Evolutionary conservation across 2,797 vertebrate species (phyloP).

Genomic region (Leptoclinus maculatus): DNA sequence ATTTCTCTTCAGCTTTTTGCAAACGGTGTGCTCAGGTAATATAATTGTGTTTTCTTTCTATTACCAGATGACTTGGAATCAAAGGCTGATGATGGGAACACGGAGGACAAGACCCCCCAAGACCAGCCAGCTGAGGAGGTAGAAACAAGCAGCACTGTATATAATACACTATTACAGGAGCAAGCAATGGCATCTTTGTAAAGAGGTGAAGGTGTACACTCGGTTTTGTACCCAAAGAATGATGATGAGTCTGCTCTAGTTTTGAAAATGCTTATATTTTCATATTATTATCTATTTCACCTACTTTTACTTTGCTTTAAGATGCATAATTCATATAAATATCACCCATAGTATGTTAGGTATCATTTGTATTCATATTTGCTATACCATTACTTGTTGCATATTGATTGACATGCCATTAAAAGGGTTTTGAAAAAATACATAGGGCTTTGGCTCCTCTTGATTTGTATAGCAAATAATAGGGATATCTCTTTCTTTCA

Average conservation of each 20-base stretch:
- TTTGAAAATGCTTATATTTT: background rate
- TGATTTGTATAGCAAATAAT: background rate
- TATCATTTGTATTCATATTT: background rate
- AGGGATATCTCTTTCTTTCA: background rate
- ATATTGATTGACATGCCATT: slow-evolving; percentile 7
- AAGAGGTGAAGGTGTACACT: background rate
- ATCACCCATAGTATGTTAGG: background rate
- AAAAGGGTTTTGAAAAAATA: background rate
- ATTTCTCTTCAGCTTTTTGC: background rate
- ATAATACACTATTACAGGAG: background rate
- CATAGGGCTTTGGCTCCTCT: background rate
- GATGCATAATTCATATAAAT: background rate
- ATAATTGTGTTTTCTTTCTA: background rate
- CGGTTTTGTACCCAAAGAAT: background rate
- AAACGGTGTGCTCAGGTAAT: background rate
- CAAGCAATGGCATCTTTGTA: background rate
- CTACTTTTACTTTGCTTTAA: background rate
- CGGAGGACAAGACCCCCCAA: slow-evolving; percentile 42
- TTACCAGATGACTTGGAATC: slow-evolving; percentile 70
- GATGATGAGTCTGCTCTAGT: background rate
- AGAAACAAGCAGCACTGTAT: slow-evolving; percentile 10
- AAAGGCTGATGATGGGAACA: slow-evolving; percentile 57
- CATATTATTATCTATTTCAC: background rate
- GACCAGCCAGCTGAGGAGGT: slow-evolving; percentile 65
- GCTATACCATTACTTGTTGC: background rate